Base-by-base conservation (phyloP, 2,797 vertebrate genomes). In the Rhinogobio ventralis region DNA sequence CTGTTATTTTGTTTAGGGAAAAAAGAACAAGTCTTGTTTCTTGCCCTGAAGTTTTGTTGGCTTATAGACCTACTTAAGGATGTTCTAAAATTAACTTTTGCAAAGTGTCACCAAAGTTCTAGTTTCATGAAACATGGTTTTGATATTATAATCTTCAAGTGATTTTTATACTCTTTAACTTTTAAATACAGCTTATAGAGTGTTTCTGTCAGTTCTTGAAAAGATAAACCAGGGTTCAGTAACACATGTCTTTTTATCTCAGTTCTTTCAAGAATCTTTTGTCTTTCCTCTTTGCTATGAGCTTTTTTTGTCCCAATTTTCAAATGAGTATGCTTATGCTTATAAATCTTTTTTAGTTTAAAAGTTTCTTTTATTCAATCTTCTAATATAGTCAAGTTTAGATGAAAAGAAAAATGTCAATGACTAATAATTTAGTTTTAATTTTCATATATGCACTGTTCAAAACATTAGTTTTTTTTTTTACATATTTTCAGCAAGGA, bases 1-100 rank as follows among this genome's bases (percentile, higher is more conserved):
- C 42, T 83, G 76, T 74, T 84, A 45, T 83, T 86, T 80, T 83
- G 81, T 81, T 83, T 69, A n/a, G 69, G 69, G 60, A 83, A 77
- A 67, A 19, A 46, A 36, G 28, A 75, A 46, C 20, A 73, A 13
- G 30, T 28, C 28, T 68, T 23, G 3, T 80, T 57, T 72, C 23
- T 28, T 49, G 19, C 42, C 28, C 14, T 42, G 20, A 69, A 7
- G 76, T 82, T 69, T 55, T 82, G 69, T 62, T 86, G 67, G 60
- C 64, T 64, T 86, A 49, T 66, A 79, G 46, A 82, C 55, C 51
- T 73, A 36, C 30, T 82, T 71, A n/a, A 23, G 11, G 30, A 64
- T 82, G 53, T 11, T 64, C 45, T 69, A 19, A 82, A 69, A 36
- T 55, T 67, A 79, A 69, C 28, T 86, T 82, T 76, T 13, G 15